Evolutionary conservation across 2,888 invertebrate genomes (phyloP).

Genomic region (Thymelicus acteon): DNA sequence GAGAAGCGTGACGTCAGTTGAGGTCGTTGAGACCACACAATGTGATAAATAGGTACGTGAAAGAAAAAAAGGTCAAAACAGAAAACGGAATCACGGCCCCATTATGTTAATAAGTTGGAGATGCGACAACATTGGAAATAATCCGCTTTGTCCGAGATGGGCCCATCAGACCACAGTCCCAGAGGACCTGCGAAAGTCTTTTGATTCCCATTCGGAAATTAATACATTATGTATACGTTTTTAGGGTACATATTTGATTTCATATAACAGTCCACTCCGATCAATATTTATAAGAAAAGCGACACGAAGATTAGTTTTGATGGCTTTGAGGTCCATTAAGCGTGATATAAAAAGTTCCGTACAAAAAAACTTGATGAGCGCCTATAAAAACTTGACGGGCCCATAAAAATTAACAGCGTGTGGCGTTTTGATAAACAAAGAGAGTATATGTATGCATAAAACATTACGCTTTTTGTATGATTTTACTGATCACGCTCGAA

Average conservation of each 20-base stretch:
- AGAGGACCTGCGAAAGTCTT: constrained; percentile 64
- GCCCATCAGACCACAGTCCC: constrained; percentile 69
- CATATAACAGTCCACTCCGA: constrained; percentile 25
- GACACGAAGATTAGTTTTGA: constrained; percentile 25
- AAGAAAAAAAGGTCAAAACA: constrained; percentile 58
- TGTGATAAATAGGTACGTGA: constrained; percentile 43
- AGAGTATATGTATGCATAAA: constrained; percentile 4
- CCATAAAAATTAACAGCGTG: constrained; percentile 32
- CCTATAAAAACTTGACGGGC: constrained; percentile 26
- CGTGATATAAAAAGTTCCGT: constrained; percentile 14
- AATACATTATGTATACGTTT: constrained; percentile 57
- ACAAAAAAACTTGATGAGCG: constrained; percentile 32
- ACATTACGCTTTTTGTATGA: background rate
- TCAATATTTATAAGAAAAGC: constrained; percentile 33
- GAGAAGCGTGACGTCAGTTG: constrained; percentile 5
- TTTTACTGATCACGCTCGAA: no score
- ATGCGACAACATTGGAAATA: constrained; percentile 79
- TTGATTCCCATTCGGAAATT: constrained; percentile 80
- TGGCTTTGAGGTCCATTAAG: constrained; percentile 30
- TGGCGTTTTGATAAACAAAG: constrained; percentile 20
- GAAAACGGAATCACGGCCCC: constrained; percentile 73
- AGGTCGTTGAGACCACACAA: constrained; percentile 16
- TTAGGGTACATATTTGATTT: constrained; percentile 67
- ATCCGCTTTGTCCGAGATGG: constrained; percentile 80
- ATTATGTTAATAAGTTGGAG: constrained; percentile 77